phyloP scores from a whole-genome alignment of 2,888 invertebrate species.

The Xanthorhoe spadicearia region DNA sequence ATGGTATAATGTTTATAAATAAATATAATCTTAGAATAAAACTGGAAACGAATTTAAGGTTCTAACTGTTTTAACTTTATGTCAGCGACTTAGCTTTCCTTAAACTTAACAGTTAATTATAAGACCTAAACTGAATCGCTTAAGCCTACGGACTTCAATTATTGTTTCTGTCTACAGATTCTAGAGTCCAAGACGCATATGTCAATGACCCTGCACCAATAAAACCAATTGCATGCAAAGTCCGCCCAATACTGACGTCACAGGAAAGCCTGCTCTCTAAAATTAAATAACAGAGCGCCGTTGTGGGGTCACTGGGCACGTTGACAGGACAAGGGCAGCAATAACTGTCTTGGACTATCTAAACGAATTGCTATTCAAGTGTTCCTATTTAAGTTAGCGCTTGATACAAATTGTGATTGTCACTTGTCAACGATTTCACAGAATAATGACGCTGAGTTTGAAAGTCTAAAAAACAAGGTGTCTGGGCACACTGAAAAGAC shows the following conservation, averaged over 20 bases:
- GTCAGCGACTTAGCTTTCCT: too few relatives aligned
- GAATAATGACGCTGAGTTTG: too few relatives aligned
- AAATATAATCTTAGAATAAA: constrained; percentile 14
- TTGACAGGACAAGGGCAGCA: constrained; percentile 60
- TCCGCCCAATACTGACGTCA: constrained; percentile 34
- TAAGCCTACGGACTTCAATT: too few relatives aligned
- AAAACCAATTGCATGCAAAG: constrained; percentile 39
- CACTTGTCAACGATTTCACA: too few relatives aligned
- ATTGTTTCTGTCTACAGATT: not conserved
- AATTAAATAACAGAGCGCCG: constrained; percentile 35
- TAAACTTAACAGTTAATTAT: too few relatives aligned
- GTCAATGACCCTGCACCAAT: constrained; percentile 35
- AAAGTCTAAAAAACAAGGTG: too few relatives aligned
- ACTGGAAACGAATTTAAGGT: too few relatives aligned
- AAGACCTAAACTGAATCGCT: too few relatives aligned
- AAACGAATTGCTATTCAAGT: constrained; percentile 19
- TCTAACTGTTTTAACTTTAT: too few relatives aligned
- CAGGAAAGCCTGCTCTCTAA: constrained; percentile 30
- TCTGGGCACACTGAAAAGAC: too few relatives aligned
- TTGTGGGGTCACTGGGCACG: constrained; percentile 61
- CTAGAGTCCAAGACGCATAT: constrained; percentile 4
- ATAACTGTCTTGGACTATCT: constrained; percentile 23
- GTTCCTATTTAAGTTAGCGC: constrained; percentile 3
- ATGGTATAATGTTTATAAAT: constrained; percentile 6
- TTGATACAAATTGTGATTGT: too few relatives aligned